Conservation (phyloP, 2,888 invertebrate genomes). For the Acrobasis repandana region DNA sequence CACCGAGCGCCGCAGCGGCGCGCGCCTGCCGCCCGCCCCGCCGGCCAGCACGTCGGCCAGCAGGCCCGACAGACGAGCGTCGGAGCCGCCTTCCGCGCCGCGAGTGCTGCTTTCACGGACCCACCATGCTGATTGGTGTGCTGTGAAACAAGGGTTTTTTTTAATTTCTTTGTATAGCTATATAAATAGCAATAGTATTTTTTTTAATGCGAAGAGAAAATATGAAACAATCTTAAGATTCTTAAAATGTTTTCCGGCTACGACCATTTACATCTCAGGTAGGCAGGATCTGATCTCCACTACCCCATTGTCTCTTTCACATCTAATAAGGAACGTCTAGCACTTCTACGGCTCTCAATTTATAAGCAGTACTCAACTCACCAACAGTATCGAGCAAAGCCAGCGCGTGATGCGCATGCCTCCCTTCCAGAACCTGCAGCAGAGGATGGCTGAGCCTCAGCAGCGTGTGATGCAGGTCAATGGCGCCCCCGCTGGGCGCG, state of each 20-base stretch:
- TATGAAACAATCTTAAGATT: too few species aligned
- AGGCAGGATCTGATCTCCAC: too few species aligned
- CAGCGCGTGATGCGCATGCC: slow-evolving; percentile 83
- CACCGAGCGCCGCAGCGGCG: slow-evolving; percentile 87
- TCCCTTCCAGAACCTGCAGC: slow-evolving; percentile 85
- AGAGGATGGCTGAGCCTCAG: slow-evolving; percentile 89
- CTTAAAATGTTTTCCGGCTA: too few species aligned
- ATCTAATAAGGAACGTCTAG: too few species aligned
- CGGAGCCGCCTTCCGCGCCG: slow-evolving; percentile 83
- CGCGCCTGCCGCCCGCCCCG: slow-evolving; percentile 83
- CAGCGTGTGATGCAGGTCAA: slow-evolving; percentile 55
- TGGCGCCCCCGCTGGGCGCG: slow-evolving; percentile 71
- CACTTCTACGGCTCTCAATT: too few species aligned
- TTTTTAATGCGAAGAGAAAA: too few species aligned
- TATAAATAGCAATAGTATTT: too few species aligned
- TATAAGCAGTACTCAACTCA: slow-evolving; percentile 55
- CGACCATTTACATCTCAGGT: too few species aligned
- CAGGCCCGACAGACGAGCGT: slow-evolving; percentile 82
- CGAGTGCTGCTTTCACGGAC: slow-evolving; percentile 78
- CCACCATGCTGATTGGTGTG: slow-evolving; percentile 55
- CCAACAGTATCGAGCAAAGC: slow-evolving; percentile 87
- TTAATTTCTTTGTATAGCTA: too few species aligned
- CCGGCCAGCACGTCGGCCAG: slow-evolving; percentile 86
- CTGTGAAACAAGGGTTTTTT: slow-evolving; percentile 46
- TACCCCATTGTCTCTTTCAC: too few species aligned